Base-by-base conservation (phyloP, 2,888 invertebrate genomes). In the Neuroscelio doddi region DNA sequence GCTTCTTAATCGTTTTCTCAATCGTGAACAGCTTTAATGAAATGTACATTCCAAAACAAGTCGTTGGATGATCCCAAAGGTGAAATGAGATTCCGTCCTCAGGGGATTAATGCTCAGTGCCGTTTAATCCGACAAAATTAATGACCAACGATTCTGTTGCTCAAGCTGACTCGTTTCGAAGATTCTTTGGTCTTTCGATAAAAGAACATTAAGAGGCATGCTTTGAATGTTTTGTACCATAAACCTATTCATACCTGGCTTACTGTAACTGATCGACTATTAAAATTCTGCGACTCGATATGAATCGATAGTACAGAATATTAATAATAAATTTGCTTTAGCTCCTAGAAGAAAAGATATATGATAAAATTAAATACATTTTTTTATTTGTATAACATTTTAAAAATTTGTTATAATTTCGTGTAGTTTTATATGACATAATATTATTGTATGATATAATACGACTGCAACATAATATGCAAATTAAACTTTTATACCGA, bases 111-210 rank as follows among this genome's bases (percentile, higher is more conserved):
- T 80, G 78, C 79, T 70, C 75, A 63, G 70, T 70, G 75, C 72
- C 72, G 74, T 78, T 80, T 83, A 83, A 83, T 83, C 83, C 82
- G 82, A 83, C 82, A 80, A 80, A 81, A 83, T 83, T 82, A 83
- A 83, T 82, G 83, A 81, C 75, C 78, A 67, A 64, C 72, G 79
- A 82, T 79, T 79, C 76, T 67, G 67, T 64, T 64, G 50, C 71
- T 71, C 64, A 69, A 62, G 64, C 69, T 55, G 52, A 57, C 65
- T 67, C 55, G 73, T 69, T 72, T 66, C 70, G 72, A 78, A 74
- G 75, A 80, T 80, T 74, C 72, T 67, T 65, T 69, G 66, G 64
- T 71, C 72, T 67, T 68, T 72, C 52, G 64, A 59, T 55, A 51
- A 45, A 42, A 45, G 49, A 47, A 56, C 34, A 47, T 57, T 36